These are phyloP conservation scores for Drosophila lacertosa DNA, from an alignment of 1,140 invertebrate genomes.

Conservation along the genomic window DNA sequence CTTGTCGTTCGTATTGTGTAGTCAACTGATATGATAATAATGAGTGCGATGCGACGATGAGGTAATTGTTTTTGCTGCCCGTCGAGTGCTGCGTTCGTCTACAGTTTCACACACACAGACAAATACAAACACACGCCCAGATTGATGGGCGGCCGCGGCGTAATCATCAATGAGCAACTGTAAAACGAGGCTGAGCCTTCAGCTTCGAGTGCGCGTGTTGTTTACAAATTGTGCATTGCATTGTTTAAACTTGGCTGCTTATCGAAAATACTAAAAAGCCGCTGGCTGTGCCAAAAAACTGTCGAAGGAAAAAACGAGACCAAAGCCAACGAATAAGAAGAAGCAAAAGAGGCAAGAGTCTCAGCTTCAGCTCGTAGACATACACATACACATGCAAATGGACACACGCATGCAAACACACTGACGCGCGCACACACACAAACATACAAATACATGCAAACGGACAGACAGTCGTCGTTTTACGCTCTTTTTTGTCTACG, in stretches of 20 bases:
- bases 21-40: slow-evolving; percentile 54
- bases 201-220: slow-evolving; percentile 62
- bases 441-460: slow-evolving; percentile 22
- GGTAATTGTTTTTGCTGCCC: slow-evolving; percentile 65
- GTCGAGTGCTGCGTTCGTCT: slow-evolving; percentile 62
- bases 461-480: slow-evolving; percentile 37
- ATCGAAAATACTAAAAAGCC: slow-evolving; percentile 20
- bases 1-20: slow-evolving; percentile 16
- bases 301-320: slow-evolving; percentile 32
- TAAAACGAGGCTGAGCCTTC: slow-evolving; percentile 53
- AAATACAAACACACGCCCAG: slow-evolving; percentile 21
- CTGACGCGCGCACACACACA: slow-evolving; percentile 31
- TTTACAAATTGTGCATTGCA: slow-evolving; percentile 63
- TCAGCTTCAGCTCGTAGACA: slow-evolving; percentile 36
- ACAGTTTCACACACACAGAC: slow-evolving; percentile 60
- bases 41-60: slow-evolving; percentile 63
- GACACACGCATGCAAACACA: slow-evolving; percentile 36
- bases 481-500: slow-evolving; percentile 78
- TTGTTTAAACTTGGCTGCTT: slow-evolving; percentile 45
- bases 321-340: slow-evolving; percentile 45
- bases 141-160: slow-evolving; percentile 50
- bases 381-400: slow-evolving; percentile 39
- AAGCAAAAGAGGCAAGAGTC: slow-evolving; percentile 10
- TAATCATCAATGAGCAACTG: slow-evolving; percentile 75
- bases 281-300: slow-evolving; percentile 52